Conservation (phyloP, 2,888 invertebrate species). For the Dorcus hopei region DNA sequence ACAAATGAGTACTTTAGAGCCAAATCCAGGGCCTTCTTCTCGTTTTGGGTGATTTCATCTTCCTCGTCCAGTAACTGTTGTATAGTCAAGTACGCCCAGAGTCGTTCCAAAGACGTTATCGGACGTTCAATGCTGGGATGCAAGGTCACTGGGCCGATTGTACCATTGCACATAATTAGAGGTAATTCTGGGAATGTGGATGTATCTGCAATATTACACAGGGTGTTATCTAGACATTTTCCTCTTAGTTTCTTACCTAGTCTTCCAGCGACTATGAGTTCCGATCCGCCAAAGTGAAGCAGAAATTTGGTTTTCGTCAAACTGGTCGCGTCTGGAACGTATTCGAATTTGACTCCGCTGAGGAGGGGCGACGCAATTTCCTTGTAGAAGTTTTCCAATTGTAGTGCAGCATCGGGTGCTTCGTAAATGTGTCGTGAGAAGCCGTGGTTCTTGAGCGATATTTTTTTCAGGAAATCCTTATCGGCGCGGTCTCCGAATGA, state of each 20-base stretch:
- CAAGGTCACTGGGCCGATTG: slow-evolving; percentile 33
- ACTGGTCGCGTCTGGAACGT: slow-evolving; percentile 57
- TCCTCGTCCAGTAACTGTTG: slow-evolving; percentile 60
- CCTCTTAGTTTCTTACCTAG: slow-evolving; percentile 24
- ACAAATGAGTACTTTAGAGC: slow-evolving; percentile 66
- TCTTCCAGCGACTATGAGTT: slow-evolving; percentile 62
- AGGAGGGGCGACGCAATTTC: slow-evolving; percentile 68
- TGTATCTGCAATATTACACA: neutral
- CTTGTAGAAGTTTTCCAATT: slow-evolving; percentile 64
- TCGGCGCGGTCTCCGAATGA: slow-evolving; percentile 72
- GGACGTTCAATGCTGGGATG: slow-evolving; percentile 34
- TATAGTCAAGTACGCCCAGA: slow-evolving; percentile 68
- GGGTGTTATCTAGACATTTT: too few relatives aligned
- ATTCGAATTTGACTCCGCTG: slow-evolving; percentile 62
- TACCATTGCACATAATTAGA: slow-evolving; percentile 26
- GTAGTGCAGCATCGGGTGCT: slow-evolving; percentile 65
- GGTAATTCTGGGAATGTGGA: slow-evolving; percentile 4
- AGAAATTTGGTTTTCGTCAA: slow-evolving; percentile 58
- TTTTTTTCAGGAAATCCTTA: slow-evolving; percentile 61
- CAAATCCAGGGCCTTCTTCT: slow-evolving; percentile 55
- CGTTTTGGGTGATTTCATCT: slow-evolving; percentile 36
- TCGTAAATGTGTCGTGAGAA: slow-evolving; percentile 70
- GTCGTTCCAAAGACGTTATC: slow-evolving; percentile 39
- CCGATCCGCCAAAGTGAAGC: slow-evolving; percentile 61
- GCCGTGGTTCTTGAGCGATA: slow-evolving; percentile 64